phyloP scores from a whole-genome alignment of 2,797 vertebrate species.

The Pitangus sulphuratus region DNA sequence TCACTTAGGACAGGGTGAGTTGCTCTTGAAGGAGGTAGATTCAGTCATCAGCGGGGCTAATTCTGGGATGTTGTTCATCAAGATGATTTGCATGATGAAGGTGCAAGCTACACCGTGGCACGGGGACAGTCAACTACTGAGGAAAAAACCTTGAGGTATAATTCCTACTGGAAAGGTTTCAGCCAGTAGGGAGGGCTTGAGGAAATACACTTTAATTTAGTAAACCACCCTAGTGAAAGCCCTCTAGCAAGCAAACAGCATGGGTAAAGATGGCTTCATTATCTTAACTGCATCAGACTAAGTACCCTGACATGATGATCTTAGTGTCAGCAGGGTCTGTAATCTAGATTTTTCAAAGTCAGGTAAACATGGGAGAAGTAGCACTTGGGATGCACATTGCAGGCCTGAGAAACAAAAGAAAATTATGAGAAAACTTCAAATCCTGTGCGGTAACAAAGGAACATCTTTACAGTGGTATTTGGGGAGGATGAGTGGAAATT shows the following conservation, averaged over 20 bases:
- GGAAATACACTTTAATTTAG: not conserved
- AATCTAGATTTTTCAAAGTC: not conserved
- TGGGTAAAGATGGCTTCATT: not conserved
- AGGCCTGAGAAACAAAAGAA: not conserved
- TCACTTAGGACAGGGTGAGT: not conserved
- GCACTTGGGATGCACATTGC: not conserved
- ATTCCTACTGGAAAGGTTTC: not conserved
- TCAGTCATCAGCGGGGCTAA: not conserved
- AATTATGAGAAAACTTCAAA: not conserved
- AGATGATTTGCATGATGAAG: not conserved
- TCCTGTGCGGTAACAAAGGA: not conserved
- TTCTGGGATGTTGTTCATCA: not conserved
- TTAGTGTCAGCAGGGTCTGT: not conserved
- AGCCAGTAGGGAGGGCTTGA: not conserved
- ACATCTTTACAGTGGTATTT: not conserved
- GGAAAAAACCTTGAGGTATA: not conserved
- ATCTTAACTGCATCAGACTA: not conserved
- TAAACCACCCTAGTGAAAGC: not conserved
- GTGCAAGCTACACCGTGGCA: not conserved
- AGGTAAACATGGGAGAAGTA: not conserved
- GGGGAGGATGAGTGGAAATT: not conserved
- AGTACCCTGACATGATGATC: rapidly evolving
- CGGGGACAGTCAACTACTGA: not conserved
- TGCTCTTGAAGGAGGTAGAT: not conserved
- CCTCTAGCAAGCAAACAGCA: not conserved